Evolutionary conservation across 2,113 vertebrate genomes (phyloP).

Genomic region (Strix uralensis): DNA sequence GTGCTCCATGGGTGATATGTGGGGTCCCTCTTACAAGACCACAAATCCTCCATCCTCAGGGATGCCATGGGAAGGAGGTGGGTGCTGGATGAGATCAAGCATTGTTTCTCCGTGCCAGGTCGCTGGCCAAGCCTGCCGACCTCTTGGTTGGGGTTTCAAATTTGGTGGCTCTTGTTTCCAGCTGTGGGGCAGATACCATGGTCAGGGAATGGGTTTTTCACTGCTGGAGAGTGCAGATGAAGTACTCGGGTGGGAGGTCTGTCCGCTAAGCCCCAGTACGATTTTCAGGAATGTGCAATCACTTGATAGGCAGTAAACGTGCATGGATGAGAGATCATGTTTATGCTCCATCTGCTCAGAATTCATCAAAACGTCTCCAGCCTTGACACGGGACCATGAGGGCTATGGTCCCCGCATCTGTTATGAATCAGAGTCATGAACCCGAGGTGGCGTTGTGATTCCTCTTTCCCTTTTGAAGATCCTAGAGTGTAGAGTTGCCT

Average conservation of each 20-base stretch:
- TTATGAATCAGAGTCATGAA: conserved; percentile 40
- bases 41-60: background rate
- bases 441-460: conserved; percentile 33
- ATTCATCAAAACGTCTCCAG: conserved; percentile 57
- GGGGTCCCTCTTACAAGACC: background rate
- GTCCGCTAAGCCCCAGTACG: background rate
- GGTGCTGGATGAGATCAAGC: background rate
- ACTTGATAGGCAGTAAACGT: background rate
- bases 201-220: background rate
- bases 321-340: conserved; percentile 13
- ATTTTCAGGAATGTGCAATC: background rate
- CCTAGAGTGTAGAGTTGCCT: conserved; percentile 43
- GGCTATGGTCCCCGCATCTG: conserved; percentile 36
- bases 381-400: background rate
- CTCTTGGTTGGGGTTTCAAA: background rate
- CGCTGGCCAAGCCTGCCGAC: background rate
- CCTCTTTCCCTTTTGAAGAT: conserved; percentile 61
- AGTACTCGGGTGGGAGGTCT: background rate
- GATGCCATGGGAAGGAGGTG: background rate
- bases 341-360: conserved; percentile 59
- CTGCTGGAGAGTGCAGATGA: background rate
- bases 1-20: fast-evolving
- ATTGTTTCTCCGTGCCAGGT: background rate
- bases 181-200: background rate
- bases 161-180: background rate